phyloP scores from a whole-genome alignment of 2,113 vertebrate genomes.

The Isurus oxyrinchus region DNA sequence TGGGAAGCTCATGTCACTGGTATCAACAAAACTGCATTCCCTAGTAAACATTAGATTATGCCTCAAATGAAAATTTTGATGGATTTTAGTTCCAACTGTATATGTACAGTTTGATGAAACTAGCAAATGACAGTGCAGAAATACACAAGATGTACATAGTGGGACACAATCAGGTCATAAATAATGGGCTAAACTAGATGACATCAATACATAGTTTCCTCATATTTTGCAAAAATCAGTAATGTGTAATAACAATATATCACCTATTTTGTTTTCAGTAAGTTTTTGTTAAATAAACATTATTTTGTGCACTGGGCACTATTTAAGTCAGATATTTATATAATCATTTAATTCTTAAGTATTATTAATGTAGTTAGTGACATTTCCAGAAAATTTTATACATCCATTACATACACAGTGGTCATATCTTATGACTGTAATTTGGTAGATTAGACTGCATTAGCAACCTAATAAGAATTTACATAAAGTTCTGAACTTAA shows the following conservation, averaged over 20 bases:
- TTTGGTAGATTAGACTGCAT: not conserved
- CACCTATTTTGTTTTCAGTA: no score
- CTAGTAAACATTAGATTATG: not conserved
- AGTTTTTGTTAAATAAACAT: not conserved
- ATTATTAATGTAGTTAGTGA: not conserved
- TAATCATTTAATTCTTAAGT: not conserved
- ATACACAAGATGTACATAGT: not conserved
- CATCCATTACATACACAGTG: not conserved
- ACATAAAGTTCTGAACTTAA: not conserved
- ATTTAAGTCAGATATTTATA: not conserved
- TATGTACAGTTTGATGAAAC: not conserved
- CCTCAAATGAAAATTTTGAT: not conserved
- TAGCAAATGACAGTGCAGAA: not conserved
- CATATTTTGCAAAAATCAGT: not conserved
- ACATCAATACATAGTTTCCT: not conserved
- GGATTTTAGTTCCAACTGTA: not conserved
- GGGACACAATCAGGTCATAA: not conserved
- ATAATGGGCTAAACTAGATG: not conserved
- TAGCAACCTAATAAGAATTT: not conserved
- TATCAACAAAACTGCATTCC: not conserved
- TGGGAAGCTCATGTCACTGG: not conserved
- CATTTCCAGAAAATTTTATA: not conserved
- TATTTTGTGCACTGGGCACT: not conserved
- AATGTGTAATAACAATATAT: not conserved
- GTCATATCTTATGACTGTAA: not conserved